phyloP scores from a whole-genome alignment of 2,113 vertebrate genomes.

The Psittacula cyanocephala region DNA sequence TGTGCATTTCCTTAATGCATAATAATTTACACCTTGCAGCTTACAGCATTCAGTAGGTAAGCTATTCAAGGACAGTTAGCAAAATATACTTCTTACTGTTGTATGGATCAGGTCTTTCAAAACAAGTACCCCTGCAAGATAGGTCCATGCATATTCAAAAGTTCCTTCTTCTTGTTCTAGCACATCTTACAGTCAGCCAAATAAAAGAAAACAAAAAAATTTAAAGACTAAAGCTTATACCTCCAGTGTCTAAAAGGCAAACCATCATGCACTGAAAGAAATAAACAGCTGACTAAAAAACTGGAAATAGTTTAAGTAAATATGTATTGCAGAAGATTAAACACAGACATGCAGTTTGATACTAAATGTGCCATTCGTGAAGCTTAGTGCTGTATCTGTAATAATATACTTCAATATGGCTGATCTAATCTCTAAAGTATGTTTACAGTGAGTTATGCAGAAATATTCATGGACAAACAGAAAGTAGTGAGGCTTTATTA shows the following conservation, averaged over 20 bases:
- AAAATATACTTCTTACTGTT: neutral
- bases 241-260: neutral
- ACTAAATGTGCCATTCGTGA: neutral
- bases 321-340: neutral
- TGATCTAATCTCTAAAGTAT: neutral
- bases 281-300: neutral
- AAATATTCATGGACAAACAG: neutral
- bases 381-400: neutral
- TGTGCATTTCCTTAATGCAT: neutral
- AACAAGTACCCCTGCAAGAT: neutral
- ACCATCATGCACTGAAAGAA: neutral
- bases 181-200: neutral
- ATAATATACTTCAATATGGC: neutral
- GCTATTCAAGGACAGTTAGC: neutral
- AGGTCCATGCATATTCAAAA: neutral
- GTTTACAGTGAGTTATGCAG: neutral
- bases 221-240: neutral
- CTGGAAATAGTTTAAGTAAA: neutral
- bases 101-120: neutral
- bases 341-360: neutral
- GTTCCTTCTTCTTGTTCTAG: neutral
- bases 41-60: neutral
- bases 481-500: neutral
- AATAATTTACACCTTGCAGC: neutral
- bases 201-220: neutral